Conservation (phyloP, 2,113 vertebrate genomes). For the Rafetus swinhoei region DNA sequence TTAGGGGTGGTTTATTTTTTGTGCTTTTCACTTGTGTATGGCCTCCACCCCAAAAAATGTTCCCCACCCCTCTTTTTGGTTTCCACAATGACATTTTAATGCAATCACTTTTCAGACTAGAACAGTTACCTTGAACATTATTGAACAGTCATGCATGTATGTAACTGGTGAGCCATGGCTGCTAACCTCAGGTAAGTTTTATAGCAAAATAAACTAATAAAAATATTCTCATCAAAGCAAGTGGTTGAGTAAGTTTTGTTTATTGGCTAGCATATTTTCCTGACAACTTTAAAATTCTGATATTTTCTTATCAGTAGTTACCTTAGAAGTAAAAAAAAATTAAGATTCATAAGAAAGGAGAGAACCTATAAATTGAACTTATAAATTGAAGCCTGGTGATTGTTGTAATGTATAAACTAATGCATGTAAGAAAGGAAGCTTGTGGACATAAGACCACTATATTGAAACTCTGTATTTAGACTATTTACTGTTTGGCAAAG, state of each 20-base stretch:
- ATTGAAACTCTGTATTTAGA: background rate
- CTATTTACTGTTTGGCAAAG: background rate
- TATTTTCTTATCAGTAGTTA: background rate
- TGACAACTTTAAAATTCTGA: background rate
- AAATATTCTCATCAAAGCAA: background rate
- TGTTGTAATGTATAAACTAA: background rate
- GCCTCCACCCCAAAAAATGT: too few relatives aligned
- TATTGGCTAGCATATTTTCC: background rate
- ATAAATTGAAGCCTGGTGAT: background rate
- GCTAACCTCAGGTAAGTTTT: background rate
- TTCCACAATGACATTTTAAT: background rate
- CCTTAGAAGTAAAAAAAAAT: background rate
- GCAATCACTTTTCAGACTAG: background rate
- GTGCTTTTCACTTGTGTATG: too few relatives aligned
- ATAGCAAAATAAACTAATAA: background rate
- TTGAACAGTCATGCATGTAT: background rate
- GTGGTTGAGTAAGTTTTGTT: background rate
- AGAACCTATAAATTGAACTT: background rate
- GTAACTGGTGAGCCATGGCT: background rate
- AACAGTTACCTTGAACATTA: background rate
- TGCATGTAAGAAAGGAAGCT: background rate
- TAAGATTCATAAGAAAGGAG: background rate
- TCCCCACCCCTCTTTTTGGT: background rate
- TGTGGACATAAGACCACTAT: background rate
- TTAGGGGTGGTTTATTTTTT: too few relatives aligned